Base-by-base conservation (phyloP, 2,888 invertebrate species). In the Lutraria lutraria region DNA sequence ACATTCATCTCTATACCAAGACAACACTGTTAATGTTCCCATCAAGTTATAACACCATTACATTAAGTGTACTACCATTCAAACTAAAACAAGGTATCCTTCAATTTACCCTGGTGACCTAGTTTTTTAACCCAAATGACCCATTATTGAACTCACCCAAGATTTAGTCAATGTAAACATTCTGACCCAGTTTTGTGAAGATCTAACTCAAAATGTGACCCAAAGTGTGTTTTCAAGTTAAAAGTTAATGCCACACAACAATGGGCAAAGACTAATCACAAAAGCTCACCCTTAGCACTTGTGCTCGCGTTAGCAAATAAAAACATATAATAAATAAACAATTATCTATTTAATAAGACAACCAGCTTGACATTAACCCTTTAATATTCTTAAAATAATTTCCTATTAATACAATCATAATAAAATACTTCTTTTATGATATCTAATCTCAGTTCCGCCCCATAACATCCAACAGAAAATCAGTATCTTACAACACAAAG, bases 341-440 rank as follows among this genome's bases (percentile, higher is more conserved):
- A 68, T 68, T 4, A 25, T 68, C 63, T 68, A 68, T 68, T n/a
- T 25, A 68, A 68, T 68, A n/a, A 68, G n/a, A 25, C 25, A 68
- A 68, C n/a, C 63, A 25, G 63, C 63, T n/a, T 68, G n/a, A 21
- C n/a, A 25, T 68, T 25, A 68, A 25, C 0, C 12, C 63, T 68
- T 68, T 25, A n/a, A 25, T 68, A 25, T 25, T 68, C 63, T n/a
- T n/a, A 25, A n/a, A 68, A 68, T 21, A 68, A 43, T 43, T n/a
- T 68, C 63, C 63, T 68, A 25, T 68, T 25, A 68, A 68, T 68
- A 68, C 25, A 63, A 56, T 53, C 53, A 53, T 56, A 56, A 68
- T 68, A 68, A 68, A 68, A 68, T 25, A 68, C 12, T 25, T 6
- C 63, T 68, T 25, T 68, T 25, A 68, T 12, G 25, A 68, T 25